Conservation (phyloP, 2,113 vertebrate species). For the Gulo gulo region DNA sequence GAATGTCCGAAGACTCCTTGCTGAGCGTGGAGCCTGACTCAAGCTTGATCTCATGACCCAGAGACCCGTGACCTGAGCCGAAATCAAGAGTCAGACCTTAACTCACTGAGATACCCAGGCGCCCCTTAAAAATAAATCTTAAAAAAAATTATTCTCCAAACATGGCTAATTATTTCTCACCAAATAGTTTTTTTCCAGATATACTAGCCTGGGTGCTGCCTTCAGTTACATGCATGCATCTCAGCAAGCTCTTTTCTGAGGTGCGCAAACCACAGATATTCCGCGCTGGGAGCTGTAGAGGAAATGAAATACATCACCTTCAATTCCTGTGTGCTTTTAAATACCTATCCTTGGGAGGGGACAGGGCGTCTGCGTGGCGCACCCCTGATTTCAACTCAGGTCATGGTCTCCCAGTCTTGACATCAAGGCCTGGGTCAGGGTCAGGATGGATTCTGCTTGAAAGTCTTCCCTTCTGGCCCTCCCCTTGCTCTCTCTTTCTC, state of each 20-base stretch:
- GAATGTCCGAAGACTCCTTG: too few species aligned
- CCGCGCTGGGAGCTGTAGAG: not conserved
- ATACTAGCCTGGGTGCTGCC: not conserved
- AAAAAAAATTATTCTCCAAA: not conserved
- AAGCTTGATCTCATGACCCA: too few species aligned
- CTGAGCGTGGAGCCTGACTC: too few species aligned
- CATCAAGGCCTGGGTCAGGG: not conserved
- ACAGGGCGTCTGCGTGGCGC: not conserved
- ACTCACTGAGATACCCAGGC: not conserved
- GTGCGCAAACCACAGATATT: not conserved
- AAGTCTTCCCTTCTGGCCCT: not conserved
- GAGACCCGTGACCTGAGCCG: too few species aligned
- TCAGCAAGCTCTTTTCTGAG: not conserved
- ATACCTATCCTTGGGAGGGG: not conserved
- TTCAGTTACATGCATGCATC: not conserved
- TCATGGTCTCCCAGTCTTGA: not conserved
- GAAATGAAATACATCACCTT: not conserved
- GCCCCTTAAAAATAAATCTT: not conserved
- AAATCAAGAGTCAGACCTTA: too few species aligned
- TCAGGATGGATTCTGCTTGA: not conserved
- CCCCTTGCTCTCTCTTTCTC: not conserved
- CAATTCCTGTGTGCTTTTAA: not conserved
- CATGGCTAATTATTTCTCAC: not conserved
- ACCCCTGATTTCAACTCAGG: not conserved
- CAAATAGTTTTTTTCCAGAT: not conserved